Conservation (phyloP, 1,140 invertebrate genomes). For the Drosophila orosa region DNA sequence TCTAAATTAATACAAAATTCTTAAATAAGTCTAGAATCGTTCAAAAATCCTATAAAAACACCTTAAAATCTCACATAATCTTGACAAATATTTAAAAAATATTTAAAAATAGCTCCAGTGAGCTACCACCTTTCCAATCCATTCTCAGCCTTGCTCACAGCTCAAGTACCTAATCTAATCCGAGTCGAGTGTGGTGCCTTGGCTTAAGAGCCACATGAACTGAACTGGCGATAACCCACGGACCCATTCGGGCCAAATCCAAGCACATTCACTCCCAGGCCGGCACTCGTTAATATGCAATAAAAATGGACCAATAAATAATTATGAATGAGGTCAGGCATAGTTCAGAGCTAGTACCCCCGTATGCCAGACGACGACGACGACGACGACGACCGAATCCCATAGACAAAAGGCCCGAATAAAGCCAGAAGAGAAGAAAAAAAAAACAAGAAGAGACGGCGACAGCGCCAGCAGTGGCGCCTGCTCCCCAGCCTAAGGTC, state of each 20-base stretch:
- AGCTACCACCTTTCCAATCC: conserved; percentile 9
- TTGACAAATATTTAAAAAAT: too few species aligned
- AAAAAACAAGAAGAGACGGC: conserved; percentile 45
- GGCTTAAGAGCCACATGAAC: conserved; percentile 66
- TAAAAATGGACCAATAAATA: conserved; percentile 82
- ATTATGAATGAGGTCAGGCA: conserved; percentile 83
- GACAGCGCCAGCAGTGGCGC: conserved; percentile 73
- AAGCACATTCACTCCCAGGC: conserved; percentile 65
- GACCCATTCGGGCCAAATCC: conserved; percentile 34
- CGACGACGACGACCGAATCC: conserved; percentile 11
- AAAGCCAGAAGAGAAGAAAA: conserved; percentile 22
- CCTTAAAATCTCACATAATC: background rate
- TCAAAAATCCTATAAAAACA: background rate
- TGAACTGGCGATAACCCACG: conserved; percentile 56
- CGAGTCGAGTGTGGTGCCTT: conserved; percentile 12
- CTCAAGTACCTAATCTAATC: conserved; percentile 39
- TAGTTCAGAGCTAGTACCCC: conserved; percentile 73
- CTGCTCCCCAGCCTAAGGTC: conserved; percentile 77
- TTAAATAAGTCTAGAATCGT: background rate
- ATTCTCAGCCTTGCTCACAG: conserved; percentile 41
- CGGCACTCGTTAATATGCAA: conserved; percentile 79
- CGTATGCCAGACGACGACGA: conserved; percentile 28
- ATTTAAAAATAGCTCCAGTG: background rate
- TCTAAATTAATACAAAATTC: too few species aligned
- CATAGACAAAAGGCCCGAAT: conserved; percentile 67